Base-by-base conservation (phyloP, 2,797 vertebrate genomes). In the Onychomys leucogaster region DNA sequence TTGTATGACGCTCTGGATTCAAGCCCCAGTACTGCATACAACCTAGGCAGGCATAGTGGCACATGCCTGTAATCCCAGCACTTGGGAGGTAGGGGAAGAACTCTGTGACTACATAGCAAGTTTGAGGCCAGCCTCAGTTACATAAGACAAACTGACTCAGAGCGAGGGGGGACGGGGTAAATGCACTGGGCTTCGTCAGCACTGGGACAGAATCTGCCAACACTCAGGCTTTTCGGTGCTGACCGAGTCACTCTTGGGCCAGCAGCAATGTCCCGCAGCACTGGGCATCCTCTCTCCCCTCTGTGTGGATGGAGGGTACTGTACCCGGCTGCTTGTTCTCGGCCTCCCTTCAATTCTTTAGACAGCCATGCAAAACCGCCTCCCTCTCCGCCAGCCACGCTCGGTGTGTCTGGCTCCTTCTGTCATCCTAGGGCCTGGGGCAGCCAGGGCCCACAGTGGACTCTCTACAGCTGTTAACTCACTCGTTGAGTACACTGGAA, bases 111-210 rank as follows among this genome's bases (percentile, higher is more conserved):
- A 55, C 5, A 27, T 6, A 55, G 9, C 23, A 21, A 82, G 19
- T 59, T 37, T 59, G n/a, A 82, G n/a, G 80, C n/a, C 55, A 59
- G 78, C 12, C 46, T 55, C 27, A 23, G 34, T 55, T 87, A 87
- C n/a, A 41, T 21, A 29, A 41, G n/a, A 71, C 7, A 86, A 11
- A 80, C 75, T 78, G 17, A 52, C 2, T 0, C 17, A 16, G 32
- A 14, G 8, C 0, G 19, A 9, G 29, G 17, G 25, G 4, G 0
- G 19, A 41, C 3, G 17, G 29, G 0, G 5, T 55, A 55, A 73
- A 67, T 32, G 17, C 65, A 85, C 78, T 46, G 4, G 57, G 84
- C 93, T 52, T 82, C 65, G 71, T 93, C 85, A 75, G 89, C 32
- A 57, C 57, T 21, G 82, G 37, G 59, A 61, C 0, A 55, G 1